Evolutionary conservation across 2,888 invertebrate species (phyloP), one percentile per base, ranked within the genome.

Genomic region (Amphimallon solstitiale): DNA sequence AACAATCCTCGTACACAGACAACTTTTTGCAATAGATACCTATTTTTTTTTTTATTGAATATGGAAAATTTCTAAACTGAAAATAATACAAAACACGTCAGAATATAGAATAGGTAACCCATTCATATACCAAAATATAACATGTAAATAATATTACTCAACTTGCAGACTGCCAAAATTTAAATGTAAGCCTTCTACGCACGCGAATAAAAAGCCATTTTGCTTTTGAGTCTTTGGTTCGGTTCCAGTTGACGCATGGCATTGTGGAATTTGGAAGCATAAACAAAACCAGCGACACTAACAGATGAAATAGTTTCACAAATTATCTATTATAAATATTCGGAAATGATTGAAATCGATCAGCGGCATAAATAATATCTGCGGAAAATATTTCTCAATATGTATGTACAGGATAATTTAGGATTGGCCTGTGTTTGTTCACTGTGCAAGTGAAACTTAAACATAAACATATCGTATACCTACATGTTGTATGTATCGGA

Each of bases 311-410:
- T 43, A 38, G 29, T 43, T 29, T 21, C 23, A 14, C 14, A 59
- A 59, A 59, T 43, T 29, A 34, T 43, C 56, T 59, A 43, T 59
- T 59, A 59, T 59, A 59, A 59, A 59, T 59, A 59, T 43, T 49
- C 43, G 54, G 19, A 54, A 19, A 37, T 54, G 45, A 19, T 45
- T 45, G 17, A 45, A 29, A 17, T 10, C 7, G 45, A 45, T 19
- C 45, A 6, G 9, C 17, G 19, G 45, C 14, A n/a, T 45, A 45
- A 45, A 45, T 45, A 45, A 45, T 19, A 45, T 19, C 19, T 10
- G 29, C 29, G 45, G 19, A 45, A 45, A 45, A 45, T 45, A 45
- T 45, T 45, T 45, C n/a, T n/a, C n/a, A n/a, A n/a, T n/a, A n/a
- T n/a, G n/a, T n/a, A n/a, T n/a, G 19, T 17, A 19, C 19, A 10